A percentile compares a stretch with the other conserved stretches of the same genome.
Conservation (phyloP, 2,113 vertebrate species). For the Glaucidium brasilianum region DNA sequence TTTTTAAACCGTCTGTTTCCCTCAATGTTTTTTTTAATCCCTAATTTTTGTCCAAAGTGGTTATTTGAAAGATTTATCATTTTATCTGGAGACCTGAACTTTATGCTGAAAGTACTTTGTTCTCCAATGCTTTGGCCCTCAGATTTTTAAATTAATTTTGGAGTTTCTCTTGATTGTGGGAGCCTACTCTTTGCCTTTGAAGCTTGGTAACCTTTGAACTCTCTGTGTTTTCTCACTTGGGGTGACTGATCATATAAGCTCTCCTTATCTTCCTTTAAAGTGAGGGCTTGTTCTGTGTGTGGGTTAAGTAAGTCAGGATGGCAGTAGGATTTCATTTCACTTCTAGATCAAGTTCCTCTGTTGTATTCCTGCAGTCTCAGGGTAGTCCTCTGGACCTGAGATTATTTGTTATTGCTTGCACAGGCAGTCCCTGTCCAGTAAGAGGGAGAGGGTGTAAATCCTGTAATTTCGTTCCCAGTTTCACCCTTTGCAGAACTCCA, state of each 20-base stretch:
- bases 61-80: neutral
- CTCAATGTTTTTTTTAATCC: neutral
- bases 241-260: neutral
- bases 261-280: neutral
- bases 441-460: neutral
- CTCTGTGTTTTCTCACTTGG: neutral
- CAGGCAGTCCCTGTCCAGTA: neutral
- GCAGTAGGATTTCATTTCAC: neutral
- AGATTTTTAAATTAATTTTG: neutral
- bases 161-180: neutral
- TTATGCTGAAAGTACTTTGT: neutral
- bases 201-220: neutral
- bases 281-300: neutral
- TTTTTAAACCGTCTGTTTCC: neutral
- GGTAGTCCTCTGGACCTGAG: neutral
- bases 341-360: neutral
- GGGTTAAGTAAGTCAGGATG: neutral
- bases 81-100: neutral
- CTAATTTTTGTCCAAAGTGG: neutral
- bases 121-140: neutral
- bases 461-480: neutral
- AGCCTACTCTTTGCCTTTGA: neutral
- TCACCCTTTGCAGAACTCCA: neutral
- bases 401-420: neutral
- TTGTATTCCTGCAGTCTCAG: neutral